Evolutionary conservation across 2,888 invertebrate species (phyloP).

Genomic region (Chrysolina oricalcia): DNA sequence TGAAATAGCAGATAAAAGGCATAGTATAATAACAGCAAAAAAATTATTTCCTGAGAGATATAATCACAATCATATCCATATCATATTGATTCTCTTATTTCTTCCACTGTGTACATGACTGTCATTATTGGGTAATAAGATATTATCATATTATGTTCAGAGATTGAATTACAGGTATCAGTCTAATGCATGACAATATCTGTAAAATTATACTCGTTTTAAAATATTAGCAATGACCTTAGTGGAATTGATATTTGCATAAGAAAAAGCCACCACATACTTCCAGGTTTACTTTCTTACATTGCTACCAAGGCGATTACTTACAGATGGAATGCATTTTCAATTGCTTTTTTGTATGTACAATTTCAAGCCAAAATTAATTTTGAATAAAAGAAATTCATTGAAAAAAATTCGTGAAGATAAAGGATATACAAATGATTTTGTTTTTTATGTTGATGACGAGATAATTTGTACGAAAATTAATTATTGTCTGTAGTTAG

Average conservation of each 20-base stretch:
- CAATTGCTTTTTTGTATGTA: background rate
- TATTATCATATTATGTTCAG: background rate
- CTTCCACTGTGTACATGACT: background rate
- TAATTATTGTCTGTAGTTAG: too few relatives aligned
- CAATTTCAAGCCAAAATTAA: too few relatives aligned
- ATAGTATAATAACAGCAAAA: too few relatives aligned
- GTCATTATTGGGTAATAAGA: background rate
- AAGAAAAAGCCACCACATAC: background rate
- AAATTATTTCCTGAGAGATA: too few relatives aligned
- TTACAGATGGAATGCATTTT: background rate
- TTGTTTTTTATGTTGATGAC: too few relatives aligned
- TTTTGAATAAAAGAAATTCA: too few relatives aligned
- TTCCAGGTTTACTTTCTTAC: background rate
- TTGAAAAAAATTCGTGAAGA: too few relatives aligned
- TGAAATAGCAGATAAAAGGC: too few relatives aligned
- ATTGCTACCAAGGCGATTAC: background rate
- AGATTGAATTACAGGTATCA: background rate
- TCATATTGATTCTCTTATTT: too few relatives aligned
- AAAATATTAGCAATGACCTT: slow-evolving; percentile 8
- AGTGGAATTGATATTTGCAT: background rate
- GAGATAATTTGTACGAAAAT: too few relatives aligned
- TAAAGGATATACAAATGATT: too few relatives aligned
- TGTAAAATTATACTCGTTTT: background rate
- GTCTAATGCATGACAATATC: background rate
- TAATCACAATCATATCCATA: too few relatives aligned